These are phyloP conservation scores for Miltochrista miniata DNA, from an alignment of 2,888 invertebrate species.

Conservation along the genomic window DNA sequence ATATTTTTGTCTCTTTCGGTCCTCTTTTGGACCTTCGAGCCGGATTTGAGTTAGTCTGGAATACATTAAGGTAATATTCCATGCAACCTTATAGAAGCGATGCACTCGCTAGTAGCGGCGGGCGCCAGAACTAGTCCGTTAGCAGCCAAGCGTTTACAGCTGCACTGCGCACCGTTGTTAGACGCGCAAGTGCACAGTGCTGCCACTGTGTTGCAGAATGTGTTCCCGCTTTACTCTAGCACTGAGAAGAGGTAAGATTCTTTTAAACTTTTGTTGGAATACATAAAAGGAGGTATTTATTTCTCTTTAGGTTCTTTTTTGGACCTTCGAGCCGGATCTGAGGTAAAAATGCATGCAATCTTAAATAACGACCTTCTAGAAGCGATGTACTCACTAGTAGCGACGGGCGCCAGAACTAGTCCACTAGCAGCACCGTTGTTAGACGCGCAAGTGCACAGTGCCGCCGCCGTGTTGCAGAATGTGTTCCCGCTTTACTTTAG, in stretches of 20 bases:
- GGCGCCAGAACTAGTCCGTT: conserved; percentile 65
- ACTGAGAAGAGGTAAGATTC: conserved; percentile 29
- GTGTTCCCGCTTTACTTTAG: conserved; percentile 28
- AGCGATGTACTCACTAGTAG: conserved; percentile 67
- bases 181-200: conserved; percentile 56
- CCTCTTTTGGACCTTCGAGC: no score
- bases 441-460: conserved; percentile 53
- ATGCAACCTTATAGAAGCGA: conserved; percentile 66
- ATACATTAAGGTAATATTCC: no score
- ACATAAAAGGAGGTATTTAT: no score
- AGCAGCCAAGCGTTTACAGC: conserved; percentile 56
- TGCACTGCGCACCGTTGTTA: conserved; percentile 54
- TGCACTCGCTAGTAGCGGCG: conserved; percentile 67
- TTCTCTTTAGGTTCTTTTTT: no score
- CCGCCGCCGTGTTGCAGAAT: conserved; percentile 41
- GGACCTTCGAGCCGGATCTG: no score
- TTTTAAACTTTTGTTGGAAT: no score
- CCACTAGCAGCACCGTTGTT: conserved; percentile 61
- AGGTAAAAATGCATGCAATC: no score
- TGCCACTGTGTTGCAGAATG: conserved; percentile 37
- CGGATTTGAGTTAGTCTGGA: no score
- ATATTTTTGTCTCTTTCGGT: no score
- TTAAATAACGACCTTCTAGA: no score
- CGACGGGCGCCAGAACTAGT: conserved; percentile 65
- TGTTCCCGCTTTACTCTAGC: conserved; percentile 27